Base-by-base conservation (phyloP, 2,888 invertebrate genomes). In the Cepaea hortensis region DNA sequence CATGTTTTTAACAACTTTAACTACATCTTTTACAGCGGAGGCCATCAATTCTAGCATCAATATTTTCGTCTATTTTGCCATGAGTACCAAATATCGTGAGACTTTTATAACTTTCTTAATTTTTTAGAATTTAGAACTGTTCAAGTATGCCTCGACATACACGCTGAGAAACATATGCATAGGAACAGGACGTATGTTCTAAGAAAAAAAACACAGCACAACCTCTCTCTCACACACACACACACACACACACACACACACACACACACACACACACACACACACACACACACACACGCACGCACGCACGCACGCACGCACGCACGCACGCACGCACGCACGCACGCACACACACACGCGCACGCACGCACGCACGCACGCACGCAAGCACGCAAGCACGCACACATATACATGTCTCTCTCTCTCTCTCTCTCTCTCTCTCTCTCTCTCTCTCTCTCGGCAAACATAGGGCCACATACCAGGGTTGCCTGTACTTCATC, bases 71-170 rank as follows among this genome's bases (percentile, higher is more conserved):
- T 76, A 76, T 20, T 50, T 76, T 4, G 4, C 1, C 18, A 76
- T 76, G 76, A 76, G 76, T n/a, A 50, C 76, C 50, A 76, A 76
- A 20, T 76, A 50, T 76, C 48, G 76, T 20, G 20, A 55, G 50
- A 77, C 50, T 0, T n/a, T 55, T 55, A 13, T 55, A 35, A 50
- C 77, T 20, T 0, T 50, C 3, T 20, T 55, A 15, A 4, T 20
- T 48, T 55, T 50, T 55, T 15, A 9, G 13, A 55, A 76, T 6
- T 76, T 11, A 73, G 73, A n/a, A 18, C n/a, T 73, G 11, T n/a
- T 11, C 20, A 23, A 18, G 9, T n/a, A 35, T 18, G 35, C 11
- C 9, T 35, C 9, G n/a, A 23, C 62, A 13, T 13, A 62, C 18
- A 35, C 35, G 35, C 35, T 35, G 35, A 35, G 35, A 35, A 35